phyloP scores from a whole-genome alignment of 35 echinoderm and acorn worm genomes.

The Ptychodera flava region DNA sequence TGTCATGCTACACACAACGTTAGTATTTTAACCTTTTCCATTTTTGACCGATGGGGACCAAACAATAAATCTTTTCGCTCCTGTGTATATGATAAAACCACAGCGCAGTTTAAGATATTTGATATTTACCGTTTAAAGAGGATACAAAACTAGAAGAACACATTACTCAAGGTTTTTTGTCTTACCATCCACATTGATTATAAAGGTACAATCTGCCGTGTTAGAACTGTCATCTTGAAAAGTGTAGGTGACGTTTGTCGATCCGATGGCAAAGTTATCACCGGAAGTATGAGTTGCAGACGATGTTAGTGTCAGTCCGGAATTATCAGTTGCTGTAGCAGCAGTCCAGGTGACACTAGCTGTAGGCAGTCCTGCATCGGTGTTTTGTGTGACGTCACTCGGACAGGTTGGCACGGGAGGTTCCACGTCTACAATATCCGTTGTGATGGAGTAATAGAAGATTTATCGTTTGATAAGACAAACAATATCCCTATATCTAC shows the following conservation, averaged over 20 bases:
- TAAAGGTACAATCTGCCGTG: conserved; percentile 38
- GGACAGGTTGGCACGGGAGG: conserved; percentile 26
- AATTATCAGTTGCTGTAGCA: conserved; percentile 33
- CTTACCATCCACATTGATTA: conserved; percentile 13
- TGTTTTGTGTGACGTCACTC: not conserved
- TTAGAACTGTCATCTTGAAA: conserved; percentile 28
- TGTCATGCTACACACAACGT: no score
- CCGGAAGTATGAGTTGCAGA: conserved; percentile 17
- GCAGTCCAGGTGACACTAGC: conserved; percentile 9
- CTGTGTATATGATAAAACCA: no score
- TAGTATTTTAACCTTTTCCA: no score
- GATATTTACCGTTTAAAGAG: no score
- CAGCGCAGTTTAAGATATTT: no score
- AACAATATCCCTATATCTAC: no score
- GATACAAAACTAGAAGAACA: no score
- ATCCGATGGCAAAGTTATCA: not conserved
- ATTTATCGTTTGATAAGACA: no score
- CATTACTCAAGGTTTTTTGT: no score
- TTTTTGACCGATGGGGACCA: no score
- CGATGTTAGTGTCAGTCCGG: conserved; percentile 24
- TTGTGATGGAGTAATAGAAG: no score
- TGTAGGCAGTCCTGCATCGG: conserved; percentile 21
- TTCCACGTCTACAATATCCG: conserved; percentile 26
- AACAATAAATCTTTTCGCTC: no score
- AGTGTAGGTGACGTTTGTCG: conserved; percentile 13